Base-by-base conservation (phyloP, 2,888 invertebrate species). In the Drosophila multiciliata region DNA sequence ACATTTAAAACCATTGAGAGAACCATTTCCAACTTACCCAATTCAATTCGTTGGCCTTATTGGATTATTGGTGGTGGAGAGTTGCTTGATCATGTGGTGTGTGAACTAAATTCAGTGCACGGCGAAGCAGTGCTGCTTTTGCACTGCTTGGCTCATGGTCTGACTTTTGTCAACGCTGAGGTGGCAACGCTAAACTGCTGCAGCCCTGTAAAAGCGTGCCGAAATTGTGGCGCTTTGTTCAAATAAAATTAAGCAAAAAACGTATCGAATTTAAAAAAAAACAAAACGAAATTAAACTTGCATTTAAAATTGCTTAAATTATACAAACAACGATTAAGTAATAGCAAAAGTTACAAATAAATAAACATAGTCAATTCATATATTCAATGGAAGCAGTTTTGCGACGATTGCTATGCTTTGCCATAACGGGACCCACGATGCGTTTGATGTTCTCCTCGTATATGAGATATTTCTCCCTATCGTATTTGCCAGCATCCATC, bases 321-420 rank as follows among this genome's bases (percentile, higher is more conserved):
- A 40, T 11, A 40, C 9, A 40, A 40, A 15, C 36, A n/a, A 40
- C n/a, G n/a, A 40, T n/a, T 9, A 29, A 29, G 29, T 5, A 29
- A 29, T 29, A 29, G 29, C 6, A 29, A 29, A 6, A 29, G 29
- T 29, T 29, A 29, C 29, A 29, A 29, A 29, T 6, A 29, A 29
- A 29, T 5, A 29, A 29, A 29, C 29, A 29, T 29, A 29, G 29
- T 29, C 29, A 29, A 26, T 65, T 42, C 26, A 23, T 35, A 42
- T 38, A n/a, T 42, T 42, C 52, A 29, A 78, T 82, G 42, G 63
- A 68, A 32, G 55, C 71, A 2, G 65, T 38, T 53, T 81, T 75
- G 12, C 64, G 66, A 71, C 78, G 78, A 75, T 20, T 42, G 5
- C 67, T 54, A 11, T 72, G 68, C 42, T 23, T 23, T 23, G 23